Percentiles rank a stretch among this genome's conserved stretches.
phyloP scores from a whole-genome alignment of 2,888 invertebrate species.

The Amorpha juglandis region DNA sequence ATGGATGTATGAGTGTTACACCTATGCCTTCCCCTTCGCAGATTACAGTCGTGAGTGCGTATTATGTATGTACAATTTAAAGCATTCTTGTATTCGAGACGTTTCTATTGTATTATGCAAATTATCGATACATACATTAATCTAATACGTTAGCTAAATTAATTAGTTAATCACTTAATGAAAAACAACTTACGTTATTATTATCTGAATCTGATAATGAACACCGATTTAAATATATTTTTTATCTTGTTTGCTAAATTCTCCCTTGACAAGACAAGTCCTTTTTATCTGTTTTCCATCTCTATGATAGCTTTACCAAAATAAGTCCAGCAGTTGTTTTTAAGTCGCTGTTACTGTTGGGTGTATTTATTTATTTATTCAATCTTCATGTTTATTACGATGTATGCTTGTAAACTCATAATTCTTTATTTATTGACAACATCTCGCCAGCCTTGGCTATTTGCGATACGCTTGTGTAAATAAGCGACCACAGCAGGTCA shows the following conservation, averaged over 20 bases:
- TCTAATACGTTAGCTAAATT: not conserved
- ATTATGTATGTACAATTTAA: no score
- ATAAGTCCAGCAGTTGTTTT: no score
- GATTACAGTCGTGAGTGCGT: no score
- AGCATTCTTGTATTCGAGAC: not conserved
- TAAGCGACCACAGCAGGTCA: not conserved
- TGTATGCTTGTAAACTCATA: no score
- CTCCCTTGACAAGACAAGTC: not conserved
- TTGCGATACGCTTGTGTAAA: not conserved
- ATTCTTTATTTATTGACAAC: not conserved
- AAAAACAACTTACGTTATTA: constrained; percentile 13
- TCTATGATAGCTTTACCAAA: no score
- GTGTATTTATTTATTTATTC: no score
- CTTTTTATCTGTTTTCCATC: no score
- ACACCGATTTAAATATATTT: not conserved
- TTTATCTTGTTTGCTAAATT: constrained; percentile 1
- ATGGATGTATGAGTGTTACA: no score
- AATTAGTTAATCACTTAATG: not conserved
- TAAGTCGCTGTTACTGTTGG: no score
- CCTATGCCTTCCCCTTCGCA: no score
- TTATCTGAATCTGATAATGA: not conserved
- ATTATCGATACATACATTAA: not conserved
- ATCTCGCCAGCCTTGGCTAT: not conserved
- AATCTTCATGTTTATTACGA: no score
- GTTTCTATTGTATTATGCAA: not conserved